A percentile compares a stretch with the other conserved stretches of the same genome.
phyloP scores from a whole-genome alignment of 1,140 invertebrate species.

The Penaeus chinensis region DNA sequence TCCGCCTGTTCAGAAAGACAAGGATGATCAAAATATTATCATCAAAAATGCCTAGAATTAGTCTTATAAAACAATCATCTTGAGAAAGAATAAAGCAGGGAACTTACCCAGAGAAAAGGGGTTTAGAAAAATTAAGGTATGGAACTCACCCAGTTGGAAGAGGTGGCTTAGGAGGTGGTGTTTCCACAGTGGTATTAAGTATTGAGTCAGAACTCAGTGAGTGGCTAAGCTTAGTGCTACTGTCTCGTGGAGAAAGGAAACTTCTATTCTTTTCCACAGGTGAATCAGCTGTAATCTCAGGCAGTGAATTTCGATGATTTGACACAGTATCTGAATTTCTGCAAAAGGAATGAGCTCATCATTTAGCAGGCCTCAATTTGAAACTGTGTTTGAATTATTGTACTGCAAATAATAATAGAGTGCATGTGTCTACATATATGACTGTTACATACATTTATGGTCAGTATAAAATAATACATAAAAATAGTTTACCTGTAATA shows the following conservation, averaged over 20 bases:
- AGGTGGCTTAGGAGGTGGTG: slow-evolving; percentile 88
- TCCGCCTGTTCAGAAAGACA: slow-evolving; percentile 64
- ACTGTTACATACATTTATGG: too few relatives aligned
- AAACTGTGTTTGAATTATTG: too few relatives aligned
- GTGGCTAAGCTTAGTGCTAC: slow-evolving; percentile 36
- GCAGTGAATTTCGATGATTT: slow-evolving; percentile 52
- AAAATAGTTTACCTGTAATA: slow-evolving; percentile 43
- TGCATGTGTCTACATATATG: too few relatives aligned
- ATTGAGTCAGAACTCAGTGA: slow-evolving; percentile 51
- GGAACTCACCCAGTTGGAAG: slow-evolving; percentile 77
- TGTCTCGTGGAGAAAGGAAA: slow-evolving; percentile 22
- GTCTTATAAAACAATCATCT: too few relatives aligned
- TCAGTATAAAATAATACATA: not conserved
- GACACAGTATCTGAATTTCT: slow-evolving; percentile 48
- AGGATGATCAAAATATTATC: not conserved
- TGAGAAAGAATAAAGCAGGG: not conserved
- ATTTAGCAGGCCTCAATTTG: not conserved
- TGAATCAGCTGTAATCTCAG: slow-evolving; percentile 51
- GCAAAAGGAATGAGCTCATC: slow-evolving; percentile 11
- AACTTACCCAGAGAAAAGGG: not conserved
- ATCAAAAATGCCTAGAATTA: too few relatives aligned
- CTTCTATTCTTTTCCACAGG: slow-evolving; percentile 38
- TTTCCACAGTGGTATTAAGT: slow-evolving; percentile 60
- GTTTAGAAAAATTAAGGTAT: not conserved
- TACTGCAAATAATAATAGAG: too few relatives aligned